Evolutionary conservation across 2,888 invertebrate genomes (phyloP), one percentile per base, ranked within the genome.

Genomic region (Clanis bilineata): DNA sequence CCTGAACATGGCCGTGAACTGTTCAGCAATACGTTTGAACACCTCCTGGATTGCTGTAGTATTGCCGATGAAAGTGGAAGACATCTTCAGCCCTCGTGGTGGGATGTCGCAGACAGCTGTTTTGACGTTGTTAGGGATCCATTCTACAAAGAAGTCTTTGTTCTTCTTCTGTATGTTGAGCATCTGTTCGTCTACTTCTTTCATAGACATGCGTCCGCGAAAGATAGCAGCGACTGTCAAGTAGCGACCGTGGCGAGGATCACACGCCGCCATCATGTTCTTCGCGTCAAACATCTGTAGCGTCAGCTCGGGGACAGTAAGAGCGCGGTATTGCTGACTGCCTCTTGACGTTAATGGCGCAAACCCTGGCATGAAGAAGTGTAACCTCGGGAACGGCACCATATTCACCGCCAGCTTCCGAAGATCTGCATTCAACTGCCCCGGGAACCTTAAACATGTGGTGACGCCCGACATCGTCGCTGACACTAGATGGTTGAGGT

Each of bases 191-290:
- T 96, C 96, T 1, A 96, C 95, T 93, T 97, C 97, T 78, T 97
- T 98, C 97, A 97, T 97, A 10, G 97, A 97, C 96, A 98, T 97
- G 45, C 96, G 94, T 0, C 97, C 97, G 60, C 97, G 93, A 93
- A 97, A 97, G 58, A 97, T 95, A 4, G 97, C 96, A 0, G 97
- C 97, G 0, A 97, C 97, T 0, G 97, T 97, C 38, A 98, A 88
- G 77, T 98, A 98, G 57, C 97, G 94, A 15, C 97, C 97, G 78
- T 96, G 96, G 18, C 97, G 93, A 0, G 98, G 98, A 80, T 98
- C 97, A 77, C 97, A 98, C 6, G 98, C 98, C 3, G 97, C 97
- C 98, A 98, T 98, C 98, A 98, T 98, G 86, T 98, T 98, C 85
- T 97, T 98, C 5, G 97, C 96, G 79, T 98, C 97, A 78, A 98